Percentiles rank a stretch among this genome's conserved stretches.
These are phyloP conservation scores for Plestiodon gilberti DNA, from an alignment of 2,113 vertebrate species.

Conservation along the genomic window DNA sequence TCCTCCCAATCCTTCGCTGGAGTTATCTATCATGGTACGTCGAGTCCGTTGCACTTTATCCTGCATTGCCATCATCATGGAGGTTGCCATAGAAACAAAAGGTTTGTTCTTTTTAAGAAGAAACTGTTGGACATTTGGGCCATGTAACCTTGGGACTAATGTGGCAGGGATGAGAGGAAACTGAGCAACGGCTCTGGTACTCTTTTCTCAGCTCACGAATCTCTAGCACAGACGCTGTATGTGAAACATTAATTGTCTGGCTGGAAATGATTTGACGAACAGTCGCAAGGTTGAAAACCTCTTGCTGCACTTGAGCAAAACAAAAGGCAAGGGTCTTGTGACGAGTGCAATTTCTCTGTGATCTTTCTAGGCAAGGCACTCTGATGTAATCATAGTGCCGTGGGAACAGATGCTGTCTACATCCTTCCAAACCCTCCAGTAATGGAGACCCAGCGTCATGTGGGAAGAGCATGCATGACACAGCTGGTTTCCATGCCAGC, in stretches of 20 bases:
- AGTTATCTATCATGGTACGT: conserved; percentile 13
- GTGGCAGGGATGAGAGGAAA: conserved; percentile 52
- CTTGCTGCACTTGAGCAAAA: not conserved
- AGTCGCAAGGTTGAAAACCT: not conserved
- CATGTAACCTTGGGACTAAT: conserved; percentile 49
- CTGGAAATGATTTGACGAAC: not conserved
- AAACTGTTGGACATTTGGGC: conserved; percentile 63
- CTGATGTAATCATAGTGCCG: too few relatives aligned
- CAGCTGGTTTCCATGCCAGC: too few relatives aligned
- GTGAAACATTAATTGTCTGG: not conserved
- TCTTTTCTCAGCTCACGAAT: conserved; percentile 33
- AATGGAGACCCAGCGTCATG: too few relatives aligned
- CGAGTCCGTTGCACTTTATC: not conserved
- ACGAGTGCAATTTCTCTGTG: too few relatives aligned
- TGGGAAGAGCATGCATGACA: too few relatives aligned
- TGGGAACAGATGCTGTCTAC: too few relatives aligned
- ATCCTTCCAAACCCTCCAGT: too few relatives aligned
- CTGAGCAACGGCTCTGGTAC: conserved; percentile 52
- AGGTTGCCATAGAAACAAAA: conserved; percentile 64
- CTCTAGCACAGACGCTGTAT: conserved; percentile 21
- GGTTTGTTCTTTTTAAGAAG: conserved; percentile 41
- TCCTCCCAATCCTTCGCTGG: conserved; percentile 17
- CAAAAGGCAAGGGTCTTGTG: too few relatives aligned
- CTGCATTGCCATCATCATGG: conserved; percentile 23
- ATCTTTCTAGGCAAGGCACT: too few relatives aligned